phyloP scores from a whole-genome alignment of 2,888 invertebrate species.

The Argyresthia goedartella region DNA sequence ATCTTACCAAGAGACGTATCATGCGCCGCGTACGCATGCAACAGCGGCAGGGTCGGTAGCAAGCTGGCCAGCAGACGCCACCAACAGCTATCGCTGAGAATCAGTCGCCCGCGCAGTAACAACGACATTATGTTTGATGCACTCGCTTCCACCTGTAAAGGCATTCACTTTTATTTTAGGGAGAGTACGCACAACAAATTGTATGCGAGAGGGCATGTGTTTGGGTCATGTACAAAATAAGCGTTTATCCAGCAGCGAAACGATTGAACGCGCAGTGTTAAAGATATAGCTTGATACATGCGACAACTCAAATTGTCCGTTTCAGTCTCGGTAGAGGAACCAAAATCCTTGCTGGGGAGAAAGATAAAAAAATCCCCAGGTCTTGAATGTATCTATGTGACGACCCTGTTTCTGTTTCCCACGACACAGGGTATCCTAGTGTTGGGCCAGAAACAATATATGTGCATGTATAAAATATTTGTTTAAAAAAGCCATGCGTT shows the following conservation, averaged over 20 bases:
- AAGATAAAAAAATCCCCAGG: too few species aligned
- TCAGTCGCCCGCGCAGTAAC: slow-evolving; percentile 73
- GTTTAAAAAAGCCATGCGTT: too few species aligned
- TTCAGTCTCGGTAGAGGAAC: too few species aligned
- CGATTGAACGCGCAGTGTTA: background rate
- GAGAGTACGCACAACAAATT: too few species aligned
- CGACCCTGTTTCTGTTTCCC: too few species aligned
- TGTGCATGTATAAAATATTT: too few species aligned
- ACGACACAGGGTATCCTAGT: too few species aligned
- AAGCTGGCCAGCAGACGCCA: slow-evolving; percentile 69
- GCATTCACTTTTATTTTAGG: background rate
- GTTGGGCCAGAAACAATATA: too few species aligned
- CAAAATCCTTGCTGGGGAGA: too few species aligned
- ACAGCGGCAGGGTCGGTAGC: slow-evolving; percentile 70
- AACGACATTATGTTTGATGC: slow-evolving; percentile 74
- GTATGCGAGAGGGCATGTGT: background rate
- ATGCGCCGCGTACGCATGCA: slow-evolving; percentile 71
- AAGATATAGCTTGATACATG: too few species aligned
- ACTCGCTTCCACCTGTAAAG: slow-evolving; percentile 65
- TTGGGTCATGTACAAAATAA: background rate
- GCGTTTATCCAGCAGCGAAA: background rate
- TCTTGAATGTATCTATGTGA: too few species aligned
- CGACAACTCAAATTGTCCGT: too few species aligned
- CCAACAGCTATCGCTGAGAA: slow-evolving; percentile 75
- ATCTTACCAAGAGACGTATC: slow-evolving; percentile 46